A percentile compares a stretch with the other conserved stretches of the same genome.
These are phyloP conservation scores for Lasioglossum calceatum DNA, from an alignment of 2,888 invertebrate genomes.

Conservation along the genomic window DNA sequence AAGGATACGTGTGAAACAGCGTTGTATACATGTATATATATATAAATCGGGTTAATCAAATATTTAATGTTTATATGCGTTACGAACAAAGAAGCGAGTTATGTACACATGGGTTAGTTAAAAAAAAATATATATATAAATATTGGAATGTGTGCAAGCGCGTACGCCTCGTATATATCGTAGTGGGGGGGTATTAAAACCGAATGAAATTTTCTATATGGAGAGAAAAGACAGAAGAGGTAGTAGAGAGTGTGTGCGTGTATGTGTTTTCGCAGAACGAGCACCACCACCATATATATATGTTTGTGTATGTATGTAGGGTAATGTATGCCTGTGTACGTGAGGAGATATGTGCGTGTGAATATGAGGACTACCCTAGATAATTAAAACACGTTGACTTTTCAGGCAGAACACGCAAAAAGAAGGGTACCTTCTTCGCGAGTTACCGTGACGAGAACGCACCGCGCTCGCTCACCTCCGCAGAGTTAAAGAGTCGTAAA, in stretches of 20 bases:
- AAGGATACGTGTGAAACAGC: neutral
- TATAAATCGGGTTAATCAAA: conserved; percentile 76
- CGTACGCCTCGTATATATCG: conserved; percentile 48
- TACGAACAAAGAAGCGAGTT: conserved; percentile 84
- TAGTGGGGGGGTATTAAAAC: conserved; percentile 2
- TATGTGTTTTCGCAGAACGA: conserved; percentile 18
- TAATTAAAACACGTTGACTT: conserved; percentile 9
- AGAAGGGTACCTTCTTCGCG: conserved; percentile 1
- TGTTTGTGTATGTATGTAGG: neutral
- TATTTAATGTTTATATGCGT: conserved; percentile 77
- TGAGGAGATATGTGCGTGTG: neutral
- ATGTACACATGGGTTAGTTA: conserved; percentile 84
- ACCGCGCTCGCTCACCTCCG: conserved; percentile 68
- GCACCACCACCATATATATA: conserved; percentile 31
- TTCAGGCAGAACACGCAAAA: conserved; percentile 22
- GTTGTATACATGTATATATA: neutral
- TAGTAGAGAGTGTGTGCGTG: neutral
- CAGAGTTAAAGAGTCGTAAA: conserved; percentile 72
- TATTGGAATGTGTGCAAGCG: conserved; percentile 68
- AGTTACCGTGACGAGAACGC: conserved; percentile 44
- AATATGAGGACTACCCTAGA: conserved; percentile 14
- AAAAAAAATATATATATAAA: conserved; percentile 68
- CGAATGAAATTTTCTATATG: neutral
- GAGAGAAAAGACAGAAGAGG: neutral
- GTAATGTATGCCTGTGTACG: neutral